Evolutionary conservation across 2,797 vertebrate species (phyloP), one percentile per base, ranked within the genome.

Genomic region (Tenualosa thibaudeaui): DNA sequence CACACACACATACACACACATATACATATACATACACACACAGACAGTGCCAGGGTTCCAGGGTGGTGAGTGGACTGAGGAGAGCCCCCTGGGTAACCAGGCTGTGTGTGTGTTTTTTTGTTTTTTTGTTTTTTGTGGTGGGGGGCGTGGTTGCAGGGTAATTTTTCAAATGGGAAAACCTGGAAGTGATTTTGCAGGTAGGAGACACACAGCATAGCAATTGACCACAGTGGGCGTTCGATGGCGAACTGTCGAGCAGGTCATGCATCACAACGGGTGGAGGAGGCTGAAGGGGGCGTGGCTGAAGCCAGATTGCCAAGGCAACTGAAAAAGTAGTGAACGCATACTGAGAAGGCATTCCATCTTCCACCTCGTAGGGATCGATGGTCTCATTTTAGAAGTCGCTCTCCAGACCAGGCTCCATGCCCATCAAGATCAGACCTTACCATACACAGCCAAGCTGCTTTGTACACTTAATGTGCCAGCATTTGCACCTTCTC

Each of bases 401-500:
- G 81, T 90, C 84, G 86, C 17, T 89, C 90, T 88, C 62, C 83
- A 46, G 37, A 81, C 22, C 10, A 31, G 81, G 85, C 84, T 88
- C 51, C 84, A 31, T 9, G 40, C 84, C 78, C 68, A 3, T 81
- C 87, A 84, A 87, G 86, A 87, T 84, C 84, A 88, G 92, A 89
- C 88, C 86, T 87, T 89, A 84, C 83, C 15, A 4, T 89, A 46
- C 37, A 43, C 17, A 43, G 40, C 17, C 40, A 9, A 1, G 40
- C 71, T 46, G 3, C 15, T n/a, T 22, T 5, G 15, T 10, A 5
- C 46, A 4, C 26, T 31, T 26, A 13, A 19, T 6, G 71, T 17
- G 68, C 31, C 17, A 9, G 71, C 71, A 22, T 46, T 83, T 50
- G 51, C 81, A 87, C 89, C 87, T 86, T 84, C 54, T 82, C 86